These are phyloP conservation scores for Lasioglossum oenotherae DNA, from an alignment of 2,888 invertebrate genomes.

Conservation along the genomic window DNA sequence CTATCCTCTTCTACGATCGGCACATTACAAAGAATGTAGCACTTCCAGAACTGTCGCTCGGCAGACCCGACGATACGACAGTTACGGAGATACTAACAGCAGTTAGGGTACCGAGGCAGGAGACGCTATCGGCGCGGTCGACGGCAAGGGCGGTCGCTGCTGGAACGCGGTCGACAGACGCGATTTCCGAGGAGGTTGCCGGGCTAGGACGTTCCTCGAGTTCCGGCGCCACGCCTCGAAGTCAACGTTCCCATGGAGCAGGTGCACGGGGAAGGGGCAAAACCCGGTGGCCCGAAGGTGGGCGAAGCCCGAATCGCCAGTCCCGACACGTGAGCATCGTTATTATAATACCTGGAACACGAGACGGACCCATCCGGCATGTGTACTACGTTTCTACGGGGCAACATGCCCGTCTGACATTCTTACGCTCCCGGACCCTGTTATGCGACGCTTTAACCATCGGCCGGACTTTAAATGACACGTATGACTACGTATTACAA, in stretches of 20 bases:
- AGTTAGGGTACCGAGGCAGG: not conserved
- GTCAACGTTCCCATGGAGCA: constrained; percentile 59
- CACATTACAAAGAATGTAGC: too few species aligned
- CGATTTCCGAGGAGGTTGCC: constrained; percentile 52
- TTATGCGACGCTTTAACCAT: not conserved
- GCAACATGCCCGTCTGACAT: constrained; percentile 32
- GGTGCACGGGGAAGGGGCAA: constrained; percentile 46
- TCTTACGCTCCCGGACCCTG: constrained; percentile 23
- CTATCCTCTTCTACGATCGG: too few species aligned
- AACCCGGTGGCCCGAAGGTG: constrained; percentile 42
- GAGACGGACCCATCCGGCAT: constrained; percentile 64
- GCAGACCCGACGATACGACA: too few species aligned
- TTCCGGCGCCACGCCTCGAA: constrained; percentile 72
- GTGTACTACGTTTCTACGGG: constrained; percentile 40
- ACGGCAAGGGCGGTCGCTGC: constrained; percentile 11
- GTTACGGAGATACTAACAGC: not conserved
- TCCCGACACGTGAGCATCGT: constrained; percentile 74
- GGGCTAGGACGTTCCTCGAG: constrained; percentile 65
- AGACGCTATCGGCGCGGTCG: not conserved
- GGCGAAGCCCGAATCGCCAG: constrained; percentile 61
- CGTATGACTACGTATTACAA: not conserved
- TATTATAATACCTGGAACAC: constrained; percentile 80
- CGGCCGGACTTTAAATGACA: not conserved
- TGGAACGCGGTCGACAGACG: constrained; percentile 42
- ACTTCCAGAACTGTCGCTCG: too few species aligned